These are phyloP conservation scores for Papilio machaon DNA, from an alignment of 1,140 invertebrate genomes.

Conservation along the genomic window DNA sequence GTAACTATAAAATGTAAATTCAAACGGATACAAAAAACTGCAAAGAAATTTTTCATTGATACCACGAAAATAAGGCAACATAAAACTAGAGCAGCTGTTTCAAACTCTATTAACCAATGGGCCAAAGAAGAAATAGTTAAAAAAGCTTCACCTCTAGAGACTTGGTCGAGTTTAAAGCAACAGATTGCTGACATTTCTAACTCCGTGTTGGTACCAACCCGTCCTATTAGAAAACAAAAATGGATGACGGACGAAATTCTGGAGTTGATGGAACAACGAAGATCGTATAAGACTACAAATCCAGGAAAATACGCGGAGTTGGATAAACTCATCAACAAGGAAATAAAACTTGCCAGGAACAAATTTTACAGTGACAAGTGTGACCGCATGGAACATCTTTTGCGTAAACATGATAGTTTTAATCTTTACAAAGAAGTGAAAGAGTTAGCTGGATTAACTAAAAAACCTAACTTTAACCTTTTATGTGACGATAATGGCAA, in stretches of 20 bases:
- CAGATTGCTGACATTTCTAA: not conserved
- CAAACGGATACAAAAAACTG: slow-evolving; percentile 33
- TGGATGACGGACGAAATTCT: slow-evolving; percentile 54
- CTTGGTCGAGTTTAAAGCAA: not conserved
- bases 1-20: slow-evolving; percentile 21
- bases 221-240: slow-evolving; percentile 12
- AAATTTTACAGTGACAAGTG: not conserved
- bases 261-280: slow-evolving; percentile 48
- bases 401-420: not conserved
- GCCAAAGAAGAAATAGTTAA: too few relatives aligned
- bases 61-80: too few relatives aligned
- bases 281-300: slow-evolving; percentile 18
- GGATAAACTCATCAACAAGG: too few relatives aligned
- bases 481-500: not conserved
- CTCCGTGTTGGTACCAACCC: not conserved
- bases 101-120: too few relatives aligned
- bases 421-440: not conserved
- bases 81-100: too few relatives aligned
- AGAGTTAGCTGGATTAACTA: not conserved
- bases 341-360: too few relatives aligned
- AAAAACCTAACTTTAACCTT: slow-evolving; percentile 4
- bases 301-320: not conserved
- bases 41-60: not conserved
- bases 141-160: too few relatives aligned
- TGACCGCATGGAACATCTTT: slow-evolving; percentile 4